Percentiles rank a stretch among this genome's conserved stretches.
Conservation (phyloP, 2,113 vertebrate genomes). For the Thymallus thymallus region DNA sequence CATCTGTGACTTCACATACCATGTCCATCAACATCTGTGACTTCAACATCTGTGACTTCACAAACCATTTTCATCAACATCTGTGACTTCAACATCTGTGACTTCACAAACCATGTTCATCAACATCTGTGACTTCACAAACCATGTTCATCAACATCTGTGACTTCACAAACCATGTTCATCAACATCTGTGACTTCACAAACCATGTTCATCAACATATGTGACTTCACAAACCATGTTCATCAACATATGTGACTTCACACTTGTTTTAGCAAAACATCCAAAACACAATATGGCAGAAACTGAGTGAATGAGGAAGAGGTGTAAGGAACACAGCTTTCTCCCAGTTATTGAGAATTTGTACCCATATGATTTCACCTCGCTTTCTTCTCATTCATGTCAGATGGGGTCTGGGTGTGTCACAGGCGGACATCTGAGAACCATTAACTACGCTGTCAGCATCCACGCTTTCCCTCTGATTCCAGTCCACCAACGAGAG, state of each 20-base stretch:
- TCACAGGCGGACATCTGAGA: slow-evolving; percentile 9
- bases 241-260: background rate
- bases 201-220: background rate
- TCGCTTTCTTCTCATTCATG: background rate
- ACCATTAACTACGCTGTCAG: background rate
- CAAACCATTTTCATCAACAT: background rate
- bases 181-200: background rate
- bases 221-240: no score
- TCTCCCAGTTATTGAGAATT: background rate
- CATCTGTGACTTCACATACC: background rate
- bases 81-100: no score
- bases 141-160: background rate
- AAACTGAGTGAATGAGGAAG: background rate
- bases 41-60: no score
- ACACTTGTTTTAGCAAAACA: background rate
- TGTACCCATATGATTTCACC: background rate
- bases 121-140: background rate
- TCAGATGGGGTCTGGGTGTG: background rate
- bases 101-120: background rate
- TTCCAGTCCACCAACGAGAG: background rate
- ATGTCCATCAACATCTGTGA: background rate
- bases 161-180: background rate
- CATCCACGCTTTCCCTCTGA: background rate
- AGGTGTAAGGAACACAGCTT: background rate
- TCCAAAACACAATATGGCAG: background rate